Evolutionary conservation across 2,888 invertebrate species (phyloP), one percentile per base, ranked within the genome.

Genomic region (Trachelus tabidus): DNA sequence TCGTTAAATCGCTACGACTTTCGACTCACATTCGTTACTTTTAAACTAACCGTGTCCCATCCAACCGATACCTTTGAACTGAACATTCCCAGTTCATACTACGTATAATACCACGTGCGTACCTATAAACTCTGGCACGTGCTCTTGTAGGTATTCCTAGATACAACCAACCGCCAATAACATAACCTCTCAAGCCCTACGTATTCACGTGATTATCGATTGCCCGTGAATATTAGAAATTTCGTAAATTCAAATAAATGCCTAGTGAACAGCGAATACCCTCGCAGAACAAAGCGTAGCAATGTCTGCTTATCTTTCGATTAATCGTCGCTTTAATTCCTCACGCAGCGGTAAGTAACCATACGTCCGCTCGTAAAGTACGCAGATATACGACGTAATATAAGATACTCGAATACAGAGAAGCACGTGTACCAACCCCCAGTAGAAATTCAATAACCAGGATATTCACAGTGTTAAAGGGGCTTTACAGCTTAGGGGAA

Each of bases 401-500:
- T 56, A 56, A 56, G 56, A 56, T 56, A 56, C 56, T 56, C 56
- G 56, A 56, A 23, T 40, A 40, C 40, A 40, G 40, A 40, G 35
- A 35, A 40, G 40, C 56, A 56, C 56, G 56, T 56, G 56, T 56
- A 56, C 56, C 56, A 56, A 56, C 9, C 56, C 56, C 56, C 15
- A 23, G 56, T 56, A 56, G 56, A 56, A 56, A 56, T 56, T 56
- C 56, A 56, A 56, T 71, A 71, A 9, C 71, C 31, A 71, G 34
- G 33, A 34, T 71, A 30, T 33, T 23, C 71, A 12, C 71, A 23
- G 71, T 34, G 31, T 71, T 34, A 71, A 71, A 71, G 71, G 31
- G 71, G 71, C 71, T 71, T 71, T 34, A 31, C 31, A 23, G 71
- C 71, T 71, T 31, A 71, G 71, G 33, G 71, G 71, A 71, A 71